These are phyloP conservation scores for Pristionchus fissidentatus DNA, from an alignment of 2,888 invertebrate genomes.

Conservation along the genomic window DNA sequence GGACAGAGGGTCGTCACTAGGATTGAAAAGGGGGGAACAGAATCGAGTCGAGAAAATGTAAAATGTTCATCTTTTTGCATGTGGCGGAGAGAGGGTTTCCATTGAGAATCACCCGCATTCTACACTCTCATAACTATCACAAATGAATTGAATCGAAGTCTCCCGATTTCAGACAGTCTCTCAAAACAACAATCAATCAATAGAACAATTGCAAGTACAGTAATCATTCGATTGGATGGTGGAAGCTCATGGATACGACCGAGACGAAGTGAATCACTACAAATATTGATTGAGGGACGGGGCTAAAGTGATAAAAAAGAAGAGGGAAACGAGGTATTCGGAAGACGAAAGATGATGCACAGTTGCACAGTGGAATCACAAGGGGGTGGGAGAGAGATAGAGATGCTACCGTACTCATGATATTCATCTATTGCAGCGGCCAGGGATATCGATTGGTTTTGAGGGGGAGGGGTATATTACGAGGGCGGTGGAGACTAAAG, in stretches of 20 bases:
- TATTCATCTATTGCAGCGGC: slow-evolving; percentile 35
- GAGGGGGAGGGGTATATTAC: neutral
- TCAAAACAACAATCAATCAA: slow-evolving; percentile 18
- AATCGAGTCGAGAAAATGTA: no score
- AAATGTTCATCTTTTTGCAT: slow-evolving; percentile 25
- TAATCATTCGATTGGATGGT: neutral
- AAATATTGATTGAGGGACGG: neutral
- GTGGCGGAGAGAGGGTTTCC: slow-evolving; percentile 12
- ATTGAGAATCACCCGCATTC: slow-evolving; percentile 34
- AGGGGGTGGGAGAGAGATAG: no score
- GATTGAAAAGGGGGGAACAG: neutral
- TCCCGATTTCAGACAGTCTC: slow-evolving; percentile 14
- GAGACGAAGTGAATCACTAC: neutral
- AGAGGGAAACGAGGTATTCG: slow-evolving; percentile 18
- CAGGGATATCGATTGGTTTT: slow-evolving; percentile 10
- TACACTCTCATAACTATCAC: slow-evolving; percentile 39
- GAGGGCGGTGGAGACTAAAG: neutral
- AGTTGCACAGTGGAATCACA: slow-evolving; percentile 38
- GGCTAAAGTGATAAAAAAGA: neutral
- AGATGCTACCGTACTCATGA: slow-evolving; percentile 33
- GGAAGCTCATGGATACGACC: slow-evolving; percentile 33
- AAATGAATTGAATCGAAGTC: slow-evolving; percentile 25
- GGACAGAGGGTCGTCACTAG: slow-evolving; percentile 43
- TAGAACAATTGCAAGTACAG: slow-evolving; percentile 13
- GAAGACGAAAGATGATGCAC: slow-evolving; percentile 34